Evolutionary conservation across 1,140 invertebrate species (phyloP).

Genomic region (Drosophila ficusphila): DNA sequence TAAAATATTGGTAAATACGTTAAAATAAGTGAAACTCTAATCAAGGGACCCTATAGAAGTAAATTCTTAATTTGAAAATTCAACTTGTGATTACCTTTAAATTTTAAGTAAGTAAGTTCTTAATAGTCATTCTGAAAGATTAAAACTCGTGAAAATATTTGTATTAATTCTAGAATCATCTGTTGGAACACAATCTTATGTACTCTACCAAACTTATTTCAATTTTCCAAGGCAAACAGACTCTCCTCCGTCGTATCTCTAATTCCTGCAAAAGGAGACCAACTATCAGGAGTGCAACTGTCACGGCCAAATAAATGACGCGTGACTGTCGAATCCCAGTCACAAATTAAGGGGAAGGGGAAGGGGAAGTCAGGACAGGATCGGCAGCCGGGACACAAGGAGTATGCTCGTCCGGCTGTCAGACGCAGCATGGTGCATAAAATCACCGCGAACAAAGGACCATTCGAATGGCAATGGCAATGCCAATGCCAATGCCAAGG

Average conservation of each 20-base stretch:
- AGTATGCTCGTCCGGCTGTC: slow-evolving; percentile 25
- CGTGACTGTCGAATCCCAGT: slow-evolving; percentile 42
- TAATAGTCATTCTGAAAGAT: not conserved
- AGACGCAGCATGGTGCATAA: slow-evolving; percentile 47
- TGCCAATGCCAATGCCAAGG: slow-evolving; percentile 16
- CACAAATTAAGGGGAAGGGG: not conserved
- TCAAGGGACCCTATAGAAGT: no score
- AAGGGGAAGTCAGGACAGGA: not conserved
- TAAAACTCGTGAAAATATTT: not conserved
- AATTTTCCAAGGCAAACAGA: slow-evolving; percentile 4
- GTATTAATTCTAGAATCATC: not conserved
- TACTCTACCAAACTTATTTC: not conserved
- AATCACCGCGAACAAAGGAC: slow-evolving; percentile 45
- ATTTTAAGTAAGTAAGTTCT: no score
- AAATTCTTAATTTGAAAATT: no score
- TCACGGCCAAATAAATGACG: slow-evolving; percentile 62
- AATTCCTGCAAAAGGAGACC: slow-evolving; percentile 6
- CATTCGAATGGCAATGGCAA: no score
- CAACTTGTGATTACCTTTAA: no score
- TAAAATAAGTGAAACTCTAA: no score
- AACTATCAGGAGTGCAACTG: slow-evolving; percentile 30
- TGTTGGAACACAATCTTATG: not conserved
- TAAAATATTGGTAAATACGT: no score
- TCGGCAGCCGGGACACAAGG: not conserved
- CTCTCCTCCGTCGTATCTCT: not conserved